Base-by-base conservation (phyloP, 2,113 vertebrate species). In the Bufo gargarizans region DNA sequence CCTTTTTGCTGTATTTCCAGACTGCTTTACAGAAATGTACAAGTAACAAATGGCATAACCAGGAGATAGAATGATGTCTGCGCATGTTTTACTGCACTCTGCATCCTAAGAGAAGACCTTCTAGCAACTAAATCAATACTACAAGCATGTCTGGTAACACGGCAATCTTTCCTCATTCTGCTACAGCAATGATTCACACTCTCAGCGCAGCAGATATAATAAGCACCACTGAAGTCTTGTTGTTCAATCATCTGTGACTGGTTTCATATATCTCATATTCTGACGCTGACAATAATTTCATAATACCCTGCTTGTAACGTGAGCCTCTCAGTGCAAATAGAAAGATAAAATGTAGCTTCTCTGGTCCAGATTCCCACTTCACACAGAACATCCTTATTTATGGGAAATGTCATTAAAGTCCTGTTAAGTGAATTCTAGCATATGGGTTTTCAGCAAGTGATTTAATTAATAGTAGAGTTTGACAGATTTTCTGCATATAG, bases 71-170 rank as follows among this genome's bases (percentile, higher is more conserved):
- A 87, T 91, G 90, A 94, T 91, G 92, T 94, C 95, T 94, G 92
- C 93, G 92, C 91, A 93, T 96, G 91, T 95, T 94, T 94, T 90
- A 93, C 94, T 95, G 93, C 94, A 92, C 93, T 95, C 92, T 95
- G 94, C 95, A 96, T 96, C 93, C 93, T 96, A 96, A 97, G 93
- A 96, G 92, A 93, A 94, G 94, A 94, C 91, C 95, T 95, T 93
- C 90, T 92, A 92, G 91, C 90, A 93, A 90, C 85, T 91, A 90
- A 93, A 97, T 97, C 96, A 92, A 97, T 97, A 96, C 92, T 93
- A 93, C 92, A 91, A 93, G 92, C 92, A 92, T 93, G 92, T 94
- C 89, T 89, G 81, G 86, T 49, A 90, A 91, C 93, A 92, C 91
- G 90, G 93, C 91, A 91, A 91, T 78, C 91, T 93, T 91, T 87